Base-by-base conservation (phyloP, 2,113 vertebrate species). In the Piaya cayana region DNA sequence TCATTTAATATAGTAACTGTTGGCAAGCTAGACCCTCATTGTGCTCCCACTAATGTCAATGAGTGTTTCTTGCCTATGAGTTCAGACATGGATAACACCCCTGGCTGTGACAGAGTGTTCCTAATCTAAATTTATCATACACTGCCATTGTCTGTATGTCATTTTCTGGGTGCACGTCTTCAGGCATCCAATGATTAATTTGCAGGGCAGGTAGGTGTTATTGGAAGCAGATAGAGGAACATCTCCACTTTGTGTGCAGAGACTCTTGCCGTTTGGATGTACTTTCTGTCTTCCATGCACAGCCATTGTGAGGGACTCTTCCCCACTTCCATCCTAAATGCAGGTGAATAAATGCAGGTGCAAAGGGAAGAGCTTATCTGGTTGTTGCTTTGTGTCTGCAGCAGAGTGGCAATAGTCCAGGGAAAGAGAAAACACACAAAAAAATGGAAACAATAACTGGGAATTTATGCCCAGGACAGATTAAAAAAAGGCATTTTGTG, bases 1-100 rank as follows among this genome's bases (percentile, higher is more conserved):
- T 89, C 53, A 85, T 95, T 95, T 95, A 91, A 95, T 82, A 94
- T 2, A 87, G 77, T 92, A 91, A 58, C 74, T 72, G 53, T 70
- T 67, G 74, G 67, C 45, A 87, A 89, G 58, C 21, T 0, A 0
- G 58, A 60, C 29, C 58, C 56, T 53, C 42, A 65, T 58, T 82
- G 70, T 89, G 70, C 63, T 89, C 50, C 59, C 83, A 62, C 36
- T 95, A 64, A 72, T 79, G 70, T 63, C 84, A 95, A 21, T 69
- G 89, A 87, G 65, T 84, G 53, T 92, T 82, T 92, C 81, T 83
- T 85, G 67, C 65, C 59, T 3, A 1, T 15, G n/a, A 93, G 58
- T 70, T 92, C 74, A 90, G 84, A 89, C 91, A 87, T 52, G 55
- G 82, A 56, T 53, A 56, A 29, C 53, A 65, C n/a, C 52, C 47